Percentiles rank a stretch among this genome's conserved stretches.
These are phyloP conservation scores for Notamacropus eugenii DNA, from an alignment of 2,797 vertebrate species.

Conservation along the genomic window DNA sequence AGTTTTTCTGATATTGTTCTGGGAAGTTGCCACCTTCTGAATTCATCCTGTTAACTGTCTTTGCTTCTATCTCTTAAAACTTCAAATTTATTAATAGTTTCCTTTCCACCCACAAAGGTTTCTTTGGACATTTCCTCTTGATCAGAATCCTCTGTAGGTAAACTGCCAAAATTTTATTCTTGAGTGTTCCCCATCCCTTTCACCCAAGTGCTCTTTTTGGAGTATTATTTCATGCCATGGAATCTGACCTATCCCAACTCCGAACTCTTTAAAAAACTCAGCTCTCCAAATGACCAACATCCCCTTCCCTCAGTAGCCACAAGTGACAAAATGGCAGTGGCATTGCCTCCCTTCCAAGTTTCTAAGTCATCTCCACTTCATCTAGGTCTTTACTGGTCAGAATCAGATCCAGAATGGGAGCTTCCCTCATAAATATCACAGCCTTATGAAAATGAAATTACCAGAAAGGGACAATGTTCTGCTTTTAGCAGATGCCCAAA, in stretches of 20 bases:
- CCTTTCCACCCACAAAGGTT: neutral
- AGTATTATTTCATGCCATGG: neutral
- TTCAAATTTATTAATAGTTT: neutral
- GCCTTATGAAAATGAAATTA: neutral
- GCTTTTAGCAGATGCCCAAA: neutral
- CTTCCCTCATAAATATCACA: neutral
- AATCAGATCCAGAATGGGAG: neutral
- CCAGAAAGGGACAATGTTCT: neutral
- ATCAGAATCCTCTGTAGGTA: neutral
- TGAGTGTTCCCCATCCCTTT: neutral
- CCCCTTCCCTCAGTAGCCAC: neutral
- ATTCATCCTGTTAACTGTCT: neutral
- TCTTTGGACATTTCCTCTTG: neutral
- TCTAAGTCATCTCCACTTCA: neutral
- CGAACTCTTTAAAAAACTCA: neutral
- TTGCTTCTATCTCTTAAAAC: neutral
- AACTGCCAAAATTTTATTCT: neutral
- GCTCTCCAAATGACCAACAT: neutral
- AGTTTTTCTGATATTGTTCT: neutral
- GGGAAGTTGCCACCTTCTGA: neutral
- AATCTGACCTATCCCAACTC: neutral
- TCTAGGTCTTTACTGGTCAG: neutral
- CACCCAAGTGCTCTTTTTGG: neutral
- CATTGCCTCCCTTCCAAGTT: neutral
- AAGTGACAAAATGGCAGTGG: neutral